Percentiles rank a stretch among this genome's conserved stretches.
Evolutionary conservation across 2,888 invertebrate genomes (phyloP).

Genomic region (Panzeria rudis): DNA sequence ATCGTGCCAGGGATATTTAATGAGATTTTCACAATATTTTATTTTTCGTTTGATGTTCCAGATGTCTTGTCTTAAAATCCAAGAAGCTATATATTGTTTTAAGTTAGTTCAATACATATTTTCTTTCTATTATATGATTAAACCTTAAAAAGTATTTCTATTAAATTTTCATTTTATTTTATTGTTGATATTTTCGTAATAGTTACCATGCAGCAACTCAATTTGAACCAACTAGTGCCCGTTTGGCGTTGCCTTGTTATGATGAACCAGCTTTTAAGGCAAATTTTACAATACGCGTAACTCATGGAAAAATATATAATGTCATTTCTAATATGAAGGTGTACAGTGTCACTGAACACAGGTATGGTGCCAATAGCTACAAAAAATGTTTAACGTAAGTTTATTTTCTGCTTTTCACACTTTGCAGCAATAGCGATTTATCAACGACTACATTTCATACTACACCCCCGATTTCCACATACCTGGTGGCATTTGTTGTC

Average conservation of each 20-base stretch:
- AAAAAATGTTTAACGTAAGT: background rate
- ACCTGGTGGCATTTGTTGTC: constrained; percentile 92
- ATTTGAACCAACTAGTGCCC: constrained; percentile 87
- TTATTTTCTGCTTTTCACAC: background rate
- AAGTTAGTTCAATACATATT: too few species aligned
- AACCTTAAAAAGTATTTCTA: too few species aligned
- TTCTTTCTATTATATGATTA: too few species aligned
- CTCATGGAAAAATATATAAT: constrained; percentile 83
- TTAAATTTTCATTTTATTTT: background rate
- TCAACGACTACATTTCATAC: constrained; percentile 84
- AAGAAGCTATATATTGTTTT: too few species aligned
- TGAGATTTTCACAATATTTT: too few species aligned
- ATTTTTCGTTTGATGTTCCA: too few species aligned
- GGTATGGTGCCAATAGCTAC: constrained; percentile 70
- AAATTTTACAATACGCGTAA: constrained; percentile 87
- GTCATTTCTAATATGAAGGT: constrained; percentile 83
- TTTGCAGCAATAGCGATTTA: constrained; percentile 71
- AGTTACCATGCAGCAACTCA: constrained; percentile 87
- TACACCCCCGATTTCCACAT: constrained; percentile 89
- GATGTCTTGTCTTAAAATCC: too few species aligned
- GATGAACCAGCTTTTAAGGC: constrained; percentile 90
- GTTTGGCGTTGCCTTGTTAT: constrained; percentile 90
- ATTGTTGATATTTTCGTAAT: background rate
- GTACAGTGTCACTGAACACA: constrained; percentile 69
- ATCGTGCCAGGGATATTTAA: too few species aligned